phyloP scores from a whole-genome alignment of 2,797 vertebrate genomes.

The Jordanella pulchra region DNA sequence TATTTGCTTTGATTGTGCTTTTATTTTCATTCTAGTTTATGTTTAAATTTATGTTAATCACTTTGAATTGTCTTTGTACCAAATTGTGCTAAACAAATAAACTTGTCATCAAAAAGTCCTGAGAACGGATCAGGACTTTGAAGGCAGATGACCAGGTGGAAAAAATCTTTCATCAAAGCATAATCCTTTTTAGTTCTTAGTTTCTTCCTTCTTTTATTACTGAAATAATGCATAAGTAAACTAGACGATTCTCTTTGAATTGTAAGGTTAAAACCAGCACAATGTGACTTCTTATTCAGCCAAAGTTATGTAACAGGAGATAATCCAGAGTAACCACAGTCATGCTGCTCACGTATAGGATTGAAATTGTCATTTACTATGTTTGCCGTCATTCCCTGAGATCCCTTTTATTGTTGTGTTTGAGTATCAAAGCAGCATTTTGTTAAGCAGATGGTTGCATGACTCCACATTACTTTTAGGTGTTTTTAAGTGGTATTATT shows the following conservation, averaged over 20 bases:
- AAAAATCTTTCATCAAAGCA: not conserved
- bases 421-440: conserved; percentile 43
- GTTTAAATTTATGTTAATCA: too few species aligned
- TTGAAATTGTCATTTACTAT: conserved; percentile 42
- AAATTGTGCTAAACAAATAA: too few species aligned
- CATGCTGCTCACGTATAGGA: conserved; percentile 68
- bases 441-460: conserved; percentile 37
- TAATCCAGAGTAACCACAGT: conserved; percentile 78
- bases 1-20: too few species aligned
- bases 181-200: not conserved
- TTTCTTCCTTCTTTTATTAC: not conserved
- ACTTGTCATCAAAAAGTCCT: not conserved
- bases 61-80: too few species aligned
- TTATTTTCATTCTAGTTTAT: too few species aligned
- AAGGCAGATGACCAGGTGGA: not conserved
- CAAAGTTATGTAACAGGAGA: conserved; percentile 73
- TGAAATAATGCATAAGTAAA: conserved; percentile 6
- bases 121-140: not conserved
- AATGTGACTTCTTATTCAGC: conserved; percentile 63
- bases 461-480: conserved; percentile 24
- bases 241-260: not conserved
- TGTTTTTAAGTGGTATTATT: conserved; percentile 23
- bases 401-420: conserved; percentile 39
- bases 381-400: conserved; percentile 40
- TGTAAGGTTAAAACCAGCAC: conserved; percentile 52